phyloP scores from a whole-genome alignment of 1,140 invertebrate species.

The Delia radicum region DNA sequence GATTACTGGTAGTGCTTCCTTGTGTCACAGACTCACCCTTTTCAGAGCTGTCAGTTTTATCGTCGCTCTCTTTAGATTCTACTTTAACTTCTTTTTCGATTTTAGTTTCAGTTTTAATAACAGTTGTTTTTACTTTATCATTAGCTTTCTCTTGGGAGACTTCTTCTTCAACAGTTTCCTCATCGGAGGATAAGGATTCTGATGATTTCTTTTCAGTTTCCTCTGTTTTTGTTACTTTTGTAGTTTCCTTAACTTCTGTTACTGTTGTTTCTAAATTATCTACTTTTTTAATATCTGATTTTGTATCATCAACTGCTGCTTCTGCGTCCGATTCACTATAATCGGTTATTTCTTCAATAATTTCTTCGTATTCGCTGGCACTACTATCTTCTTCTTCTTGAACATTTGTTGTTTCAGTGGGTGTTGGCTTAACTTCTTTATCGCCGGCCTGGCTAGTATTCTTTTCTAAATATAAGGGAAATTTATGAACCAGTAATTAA shows the following conservation, averaged over 20 bases:
- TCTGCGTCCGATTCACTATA: conserved; percentile 43
- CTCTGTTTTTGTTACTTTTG: not conserved
- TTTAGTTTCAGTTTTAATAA: not conserved
- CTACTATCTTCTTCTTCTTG: conserved; percentile 46
- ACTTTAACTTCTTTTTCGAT: conserved; percentile 6
- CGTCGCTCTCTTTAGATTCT: not conserved
- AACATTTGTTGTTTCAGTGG: conserved; percentile 36
- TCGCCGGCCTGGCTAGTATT: conserved; percentile 31
- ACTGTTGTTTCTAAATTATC: not conserved
- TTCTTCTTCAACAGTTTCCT: not conserved
- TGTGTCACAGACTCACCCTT: conserved; percentile 57
- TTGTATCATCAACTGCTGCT: conserved; percentile 31
- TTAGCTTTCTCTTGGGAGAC: not conserved
- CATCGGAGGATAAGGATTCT: not conserved
- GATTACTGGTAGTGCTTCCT: conserved; percentile 24
- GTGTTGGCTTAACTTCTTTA: conserved; percentile 25
- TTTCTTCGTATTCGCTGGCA: conserved; percentile 54
- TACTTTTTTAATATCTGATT: not conserved
- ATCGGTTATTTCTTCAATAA: conserved; percentile 52
- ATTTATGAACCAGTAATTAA: too few species aligned
- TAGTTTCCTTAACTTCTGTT: not conserved
- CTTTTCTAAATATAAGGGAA: conserved; percentile 36
- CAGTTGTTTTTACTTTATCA: not conserved
- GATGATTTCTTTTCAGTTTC: not conserved
- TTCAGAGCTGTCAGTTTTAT: conserved; percentile 27